These are phyloP conservation scores for Orchesellides sinensis DNA, from an alignment of 2,888 invertebrate genomes.

Conservation along the genomic window DNA sequence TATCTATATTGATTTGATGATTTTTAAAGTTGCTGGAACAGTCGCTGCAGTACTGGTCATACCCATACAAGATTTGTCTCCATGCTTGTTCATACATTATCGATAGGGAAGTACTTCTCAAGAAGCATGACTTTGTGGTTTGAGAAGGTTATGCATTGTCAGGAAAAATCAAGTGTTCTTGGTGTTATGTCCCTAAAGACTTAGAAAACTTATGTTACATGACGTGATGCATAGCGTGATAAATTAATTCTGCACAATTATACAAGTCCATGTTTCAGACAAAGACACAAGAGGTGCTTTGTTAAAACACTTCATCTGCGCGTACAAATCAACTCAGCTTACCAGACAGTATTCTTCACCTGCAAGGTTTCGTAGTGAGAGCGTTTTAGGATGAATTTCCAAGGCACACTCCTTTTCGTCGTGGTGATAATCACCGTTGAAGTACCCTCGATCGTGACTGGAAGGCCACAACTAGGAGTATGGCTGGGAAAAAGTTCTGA, in stretches of 20 bases:
- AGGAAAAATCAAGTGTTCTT: too few relatives aligned
- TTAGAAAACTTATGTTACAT: neutral
- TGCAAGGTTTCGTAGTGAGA: too few relatives aligned
- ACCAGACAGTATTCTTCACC: too few relatives aligned
- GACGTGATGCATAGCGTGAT: neutral
- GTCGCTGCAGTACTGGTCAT: too few relatives aligned
- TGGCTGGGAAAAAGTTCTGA: conserved; percentile 9
- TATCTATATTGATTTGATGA: too few relatives aligned
- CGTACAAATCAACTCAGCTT: too few relatives aligned
- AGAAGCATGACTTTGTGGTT: conserved; percentile 38
- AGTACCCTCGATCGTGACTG: conserved; percentile 24
- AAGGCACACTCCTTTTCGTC: neutral
- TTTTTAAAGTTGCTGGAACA: too few relatives aligned
- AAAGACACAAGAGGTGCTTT: neutral
- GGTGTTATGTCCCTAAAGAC: too few relatives aligned
- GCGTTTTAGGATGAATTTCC: neutral
- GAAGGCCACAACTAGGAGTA: conserved; percentile 31
- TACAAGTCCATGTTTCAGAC: conserved; percentile 6
- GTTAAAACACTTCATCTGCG: neutral
- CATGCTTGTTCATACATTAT: too few relatives aligned
- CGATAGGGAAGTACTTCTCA: too few relatives aligned
- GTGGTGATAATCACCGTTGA: neutral
- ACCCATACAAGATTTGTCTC: too few relatives aligned
- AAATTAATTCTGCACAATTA: neutral
- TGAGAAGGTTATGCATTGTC: conserved; percentile 37